A percentile compares a stretch with the other conserved stretches of the same genome.
Conservation (phyloP, 1,140 invertebrate genomes). For the Episyrphus balteatus region DNA sequence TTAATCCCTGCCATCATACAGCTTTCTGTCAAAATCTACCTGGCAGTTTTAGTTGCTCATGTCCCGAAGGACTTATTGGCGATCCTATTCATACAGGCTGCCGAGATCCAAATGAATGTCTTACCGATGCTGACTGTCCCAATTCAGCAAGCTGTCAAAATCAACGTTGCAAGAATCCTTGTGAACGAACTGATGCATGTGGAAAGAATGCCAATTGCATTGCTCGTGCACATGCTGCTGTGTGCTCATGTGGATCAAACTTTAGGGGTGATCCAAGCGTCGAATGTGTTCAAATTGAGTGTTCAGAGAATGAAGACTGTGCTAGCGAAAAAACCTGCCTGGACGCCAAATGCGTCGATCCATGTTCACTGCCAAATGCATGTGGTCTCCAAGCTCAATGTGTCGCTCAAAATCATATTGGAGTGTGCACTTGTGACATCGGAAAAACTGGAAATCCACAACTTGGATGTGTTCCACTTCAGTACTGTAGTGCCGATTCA, state of each 20-base stretch:
- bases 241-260: constrained; percentile 62
- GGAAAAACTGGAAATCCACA: constrained; percentile 78
- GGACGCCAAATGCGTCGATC: constrained; percentile 66
- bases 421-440: constrained; percentile 64
- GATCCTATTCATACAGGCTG: constrained; percentile 59
- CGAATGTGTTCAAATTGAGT: constrained; percentile 63
- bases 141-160: constrained; percentile 63
- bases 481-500: constrained; percentile 63
- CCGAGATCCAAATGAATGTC: constrained; percentile 67
- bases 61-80: constrained; percentile 66
- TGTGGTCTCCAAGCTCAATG: constrained; percentile 73
- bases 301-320: constrained; percentile 69
- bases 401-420: constrained; percentile 56
- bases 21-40: constrained; percentile 65
- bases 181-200: constrained; percentile 52
- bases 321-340: constrained; percentile 57
- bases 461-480: constrained; percentile 64
- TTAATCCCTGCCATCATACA: constrained; percentile 63
- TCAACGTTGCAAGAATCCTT: constrained; percentile 70
- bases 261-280: constrained; percentile 63
- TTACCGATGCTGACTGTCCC: constrained; percentile 68
- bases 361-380: constrained; percentile 65
- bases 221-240: constrained; percentile 51
- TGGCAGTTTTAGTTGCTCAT: constrained; percentile 64
- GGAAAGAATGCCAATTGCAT: constrained; percentile 64